Base-by-base conservation (phyloP, 37 sponge, comb jelly and placozoan species). In the Eunapius fragilis region DNA sequence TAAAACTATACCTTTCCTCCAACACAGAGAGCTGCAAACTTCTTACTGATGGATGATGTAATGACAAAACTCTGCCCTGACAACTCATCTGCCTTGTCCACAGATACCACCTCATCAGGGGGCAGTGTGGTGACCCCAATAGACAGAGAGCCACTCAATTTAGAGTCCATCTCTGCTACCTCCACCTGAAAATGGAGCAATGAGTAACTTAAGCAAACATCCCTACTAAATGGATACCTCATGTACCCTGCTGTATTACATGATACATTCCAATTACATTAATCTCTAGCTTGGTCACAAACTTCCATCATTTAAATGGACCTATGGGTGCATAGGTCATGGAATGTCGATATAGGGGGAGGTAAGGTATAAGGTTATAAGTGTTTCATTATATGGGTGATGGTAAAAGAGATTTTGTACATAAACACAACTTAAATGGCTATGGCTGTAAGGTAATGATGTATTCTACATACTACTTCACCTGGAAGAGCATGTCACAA, bases 1-100 rank as follows among this genome's bases (percentile, higher is more conserved):
- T n/a, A n/a, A n/a, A n/a, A n/a, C 24, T 67, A 33, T 22, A 86
- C 86, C 86, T 79, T 36, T 34, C 69, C 71, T 69, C 72, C 86
- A 45, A 30, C 22, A 41, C n/a, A 75, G 47, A 26, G 34, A 38
- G 37, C 67, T 58, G 77, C 31, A 24, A 37, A 36, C 71, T 41
- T 71, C 36, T 45, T n/a, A 58, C 19, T 13, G 0, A 30, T 72
- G 41, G 41, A 41, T 3, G 41, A 41, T 13, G 31, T 72, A 6
- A 76, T 71, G 25, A 33, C 75, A 38, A 49, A 69, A 26, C 45
- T 86, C 3, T 33, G 50, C 14, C 74, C 70, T 32, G n/a, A 25
- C 34, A 86, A 31, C 25, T n/a, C 50, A 2, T 79, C 47, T 12
- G 86, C 79, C 4, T 49, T 74, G 34, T 31, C 12, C 10, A 26